Evolutionary conservation across 1,140 invertebrate genomes (phyloP).

Genomic region (Zaprionus tsacasi): DNA sequence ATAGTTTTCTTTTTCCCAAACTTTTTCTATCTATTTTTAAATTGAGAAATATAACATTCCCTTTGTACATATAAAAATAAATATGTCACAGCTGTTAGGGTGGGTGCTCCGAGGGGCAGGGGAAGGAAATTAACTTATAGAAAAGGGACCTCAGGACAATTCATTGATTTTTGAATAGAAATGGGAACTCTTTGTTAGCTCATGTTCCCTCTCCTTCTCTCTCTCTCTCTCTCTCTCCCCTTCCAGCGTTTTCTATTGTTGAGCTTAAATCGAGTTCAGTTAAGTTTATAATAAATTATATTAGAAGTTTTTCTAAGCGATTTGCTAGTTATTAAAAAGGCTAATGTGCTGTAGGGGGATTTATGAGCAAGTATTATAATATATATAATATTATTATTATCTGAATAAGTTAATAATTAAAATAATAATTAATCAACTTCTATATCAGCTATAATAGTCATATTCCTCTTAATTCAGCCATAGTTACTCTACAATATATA

Average conservation of each 20-base stretch:
- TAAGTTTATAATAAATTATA: background rate
- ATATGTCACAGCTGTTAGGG: conserved; percentile 16
- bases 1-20: background rate
- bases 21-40: conserved; percentile 18
- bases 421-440: too few relatives aligned
- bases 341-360: background rate
- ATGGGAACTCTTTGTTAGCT: background rate
- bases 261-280: background rate
- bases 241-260: background rate
- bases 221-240: background rate
- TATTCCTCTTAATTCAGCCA: too few relatives aligned
- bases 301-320: background rate
- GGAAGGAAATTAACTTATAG: background rate
- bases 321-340: background rate
- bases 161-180: conserved; percentile 18
- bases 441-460: too few relatives aligned
- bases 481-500: too few relatives aligned
- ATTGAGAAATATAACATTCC: conserved; percentile 12
- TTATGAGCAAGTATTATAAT: too few relatives aligned
- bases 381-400: too few relatives aligned
- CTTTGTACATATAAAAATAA: conserved; percentile 12
- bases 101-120: background rate
- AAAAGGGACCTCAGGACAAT: background rate
- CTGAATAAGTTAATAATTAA: too few relatives aligned
- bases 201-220: too few relatives aligned